These are phyloP conservation scores for Heliconius ethilla DNA, from an alignment of 2,888 invertebrate genomes.

Conservation along the genomic window DNA sequence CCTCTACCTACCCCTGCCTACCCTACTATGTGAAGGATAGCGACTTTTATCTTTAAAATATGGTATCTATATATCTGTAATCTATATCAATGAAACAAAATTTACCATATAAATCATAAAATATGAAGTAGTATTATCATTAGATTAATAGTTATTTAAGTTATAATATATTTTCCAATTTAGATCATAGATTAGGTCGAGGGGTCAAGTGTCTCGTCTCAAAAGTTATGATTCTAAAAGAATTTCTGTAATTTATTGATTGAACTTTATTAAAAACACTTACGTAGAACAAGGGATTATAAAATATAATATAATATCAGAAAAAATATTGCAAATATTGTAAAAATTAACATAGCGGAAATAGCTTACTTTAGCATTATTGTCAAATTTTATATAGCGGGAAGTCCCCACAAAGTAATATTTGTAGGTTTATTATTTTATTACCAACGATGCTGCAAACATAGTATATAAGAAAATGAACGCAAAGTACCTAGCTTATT, in stretches of 20 bases:
- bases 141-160: background rate
- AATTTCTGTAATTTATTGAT: background rate
- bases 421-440: too few relatives aligned
- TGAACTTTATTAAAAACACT: constrained; percentile 4
- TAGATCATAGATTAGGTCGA: background rate
- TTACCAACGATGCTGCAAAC: too few relatives aligned
- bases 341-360: too few relatives aligned
- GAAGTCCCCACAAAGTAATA: too few relatives aligned
- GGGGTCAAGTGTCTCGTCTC: background rate
- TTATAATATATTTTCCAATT: background rate
- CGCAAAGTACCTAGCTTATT: background rate
- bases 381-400: too few relatives aligned
- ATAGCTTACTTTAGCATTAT: too few relatives aligned
- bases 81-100: background rate
- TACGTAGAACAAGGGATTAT: too few relatives aligned
- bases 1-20: too few relatives aligned
- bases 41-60: background rate
- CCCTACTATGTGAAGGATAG: background rate
- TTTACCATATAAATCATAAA: background rate
- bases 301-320: too few relatives aligned
- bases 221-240: constrained; percentile 8
- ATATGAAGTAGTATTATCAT: background rate
- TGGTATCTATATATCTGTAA: background rate
- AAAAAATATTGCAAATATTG: too few relatives aligned
- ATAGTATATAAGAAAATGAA: too few relatives aligned